Evolutionary conservation across 2,113 vertebrate genomes (phyloP).

Genomic region (Paraplagusia blochii): DNA sequence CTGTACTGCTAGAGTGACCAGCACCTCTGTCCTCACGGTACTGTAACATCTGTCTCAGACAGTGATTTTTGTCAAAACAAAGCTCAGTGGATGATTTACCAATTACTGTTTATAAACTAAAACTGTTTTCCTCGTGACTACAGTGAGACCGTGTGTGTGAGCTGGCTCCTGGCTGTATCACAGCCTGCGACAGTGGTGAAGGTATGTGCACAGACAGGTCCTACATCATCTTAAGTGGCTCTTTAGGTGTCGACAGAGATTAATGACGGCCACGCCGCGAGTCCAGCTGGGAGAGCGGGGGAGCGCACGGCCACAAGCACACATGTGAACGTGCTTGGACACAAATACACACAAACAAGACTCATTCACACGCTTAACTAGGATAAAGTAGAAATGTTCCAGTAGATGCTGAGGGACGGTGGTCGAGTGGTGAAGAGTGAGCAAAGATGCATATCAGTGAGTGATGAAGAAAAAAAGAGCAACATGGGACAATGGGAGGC

Average conservation of each 20-base stretch:
- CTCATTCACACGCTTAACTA: conserved; percentile 25
- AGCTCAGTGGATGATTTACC: no score
- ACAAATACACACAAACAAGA: conserved; percentile 19
- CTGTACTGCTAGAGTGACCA: no score
- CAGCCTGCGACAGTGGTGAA: conserved; percentile 69
- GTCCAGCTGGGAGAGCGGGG: conserved; percentile 74
- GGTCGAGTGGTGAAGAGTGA: conserved; percentile 40
- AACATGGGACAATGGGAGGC: conserved; percentile 9
- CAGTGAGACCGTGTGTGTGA: conserved; percentile 15
- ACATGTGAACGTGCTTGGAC: conserved; percentile 18
- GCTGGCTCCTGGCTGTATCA: conserved; percentile 51
- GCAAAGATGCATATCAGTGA: conserved; percentile 19
- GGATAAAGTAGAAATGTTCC: conserved; percentile 41
- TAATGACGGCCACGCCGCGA: conserved; percentile 69
- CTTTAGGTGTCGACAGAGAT: conserved; percentile 80
- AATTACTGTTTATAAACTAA: no score
- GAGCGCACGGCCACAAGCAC: conserved; percentile 64
- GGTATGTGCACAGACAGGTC: conserved; percentile 75
- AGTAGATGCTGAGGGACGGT: conserved; percentile 44
- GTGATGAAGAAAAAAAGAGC: conserved; percentile 8
- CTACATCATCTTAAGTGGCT: conserved; percentile 83
- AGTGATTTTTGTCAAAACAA: no score
- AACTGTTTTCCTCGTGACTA: conserved; percentile 6
- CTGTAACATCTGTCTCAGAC: background rate
- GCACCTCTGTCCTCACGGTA: background rate